These are phyloP conservation scores for Nycticryphes semicollaris DNA, from an alignment of 2,113 vertebrate genomes.

Conservation along the genomic window DNA sequence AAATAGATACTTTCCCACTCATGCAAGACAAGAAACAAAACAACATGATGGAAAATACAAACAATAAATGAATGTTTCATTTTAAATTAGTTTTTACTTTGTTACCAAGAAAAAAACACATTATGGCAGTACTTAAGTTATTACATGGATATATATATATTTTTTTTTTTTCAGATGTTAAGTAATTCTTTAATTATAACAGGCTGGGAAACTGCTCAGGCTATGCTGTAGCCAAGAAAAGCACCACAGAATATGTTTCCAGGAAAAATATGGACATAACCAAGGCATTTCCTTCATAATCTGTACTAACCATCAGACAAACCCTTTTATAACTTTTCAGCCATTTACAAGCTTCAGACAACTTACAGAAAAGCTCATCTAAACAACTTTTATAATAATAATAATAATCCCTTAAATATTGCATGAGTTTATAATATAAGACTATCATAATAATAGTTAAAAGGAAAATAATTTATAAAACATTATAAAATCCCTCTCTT, in stretches of 20 bases:
- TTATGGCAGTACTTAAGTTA: neutral
- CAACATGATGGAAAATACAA: neutral
- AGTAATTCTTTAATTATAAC: neutral
- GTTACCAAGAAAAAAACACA: neutral
- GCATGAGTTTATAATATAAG: neutral
- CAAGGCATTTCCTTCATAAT: neutral
- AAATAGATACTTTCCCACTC: neutral
- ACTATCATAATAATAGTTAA: too few relatives aligned
- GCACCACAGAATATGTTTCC: neutral
- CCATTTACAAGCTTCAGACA: neutral
- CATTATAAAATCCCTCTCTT: neutral
- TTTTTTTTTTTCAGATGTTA: neutral
- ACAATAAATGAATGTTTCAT: neutral
- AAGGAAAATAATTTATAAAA: neutral
- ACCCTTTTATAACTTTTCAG: neutral
- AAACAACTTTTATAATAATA: neutral
- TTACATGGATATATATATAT: neutral
- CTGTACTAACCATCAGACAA: neutral
- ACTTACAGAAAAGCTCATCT: neutral
- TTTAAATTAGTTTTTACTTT: neutral
- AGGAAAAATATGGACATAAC: neutral
- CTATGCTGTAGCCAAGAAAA: neutral
- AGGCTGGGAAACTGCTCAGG: neutral
- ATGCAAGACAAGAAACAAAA: neutral
- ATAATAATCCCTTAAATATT: too few relatives aligned